These are phyloP conservation scores for Eristalis tenax DNA, from an alignment of 2,888 invertebrate genomes.

Conservation along the genomic window DNA sequence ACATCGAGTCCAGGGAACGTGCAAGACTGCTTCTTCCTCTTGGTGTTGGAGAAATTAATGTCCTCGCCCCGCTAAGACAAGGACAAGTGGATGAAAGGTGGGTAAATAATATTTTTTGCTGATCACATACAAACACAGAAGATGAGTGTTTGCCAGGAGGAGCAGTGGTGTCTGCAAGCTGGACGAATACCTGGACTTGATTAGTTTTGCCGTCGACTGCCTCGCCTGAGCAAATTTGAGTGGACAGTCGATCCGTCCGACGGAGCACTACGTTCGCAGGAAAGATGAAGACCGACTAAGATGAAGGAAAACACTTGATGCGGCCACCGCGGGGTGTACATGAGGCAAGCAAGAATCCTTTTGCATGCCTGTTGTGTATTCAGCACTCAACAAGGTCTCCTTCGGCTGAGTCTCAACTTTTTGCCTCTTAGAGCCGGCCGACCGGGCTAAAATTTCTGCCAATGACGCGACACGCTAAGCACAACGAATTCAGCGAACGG, in stretches of 20 bases:
- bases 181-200: conserved; percentile 45
- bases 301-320: conserved; percentile 42
- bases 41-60: conserved; percentile 2
- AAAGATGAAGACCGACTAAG: conserved; percentile 4
- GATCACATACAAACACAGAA: conserved; percentile 26
- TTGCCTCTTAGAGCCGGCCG: conserved; percentile 5
- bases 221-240: neutral
- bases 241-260: conserved; percentile 3
- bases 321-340: neutral
- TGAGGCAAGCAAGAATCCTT: conserved; percentile 25
- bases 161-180: conserved; percentile 13
- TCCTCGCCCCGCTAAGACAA: neutral
- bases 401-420: neutral
- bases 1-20: neutral
- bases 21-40: neutral
- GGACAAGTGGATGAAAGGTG: neutral
- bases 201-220: conserved; percentile 1
- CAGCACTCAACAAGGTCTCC: conserved; percentile 46
- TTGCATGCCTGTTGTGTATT: conserved; percentile 51
- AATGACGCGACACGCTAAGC: conserved; percentile 58
- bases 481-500: conserved; percentile 22
- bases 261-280: too few species aligned
- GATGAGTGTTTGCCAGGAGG: neutral
- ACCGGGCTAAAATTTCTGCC: conserved; percentile 41
- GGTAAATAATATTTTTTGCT: conserved; percentile 8